A percentile compares a stretch with the other conserved stretches of the same genome.
Conservation (phyloP, 2,888 invertebrate genomes). For the Platypus cylindrus region DNA sequence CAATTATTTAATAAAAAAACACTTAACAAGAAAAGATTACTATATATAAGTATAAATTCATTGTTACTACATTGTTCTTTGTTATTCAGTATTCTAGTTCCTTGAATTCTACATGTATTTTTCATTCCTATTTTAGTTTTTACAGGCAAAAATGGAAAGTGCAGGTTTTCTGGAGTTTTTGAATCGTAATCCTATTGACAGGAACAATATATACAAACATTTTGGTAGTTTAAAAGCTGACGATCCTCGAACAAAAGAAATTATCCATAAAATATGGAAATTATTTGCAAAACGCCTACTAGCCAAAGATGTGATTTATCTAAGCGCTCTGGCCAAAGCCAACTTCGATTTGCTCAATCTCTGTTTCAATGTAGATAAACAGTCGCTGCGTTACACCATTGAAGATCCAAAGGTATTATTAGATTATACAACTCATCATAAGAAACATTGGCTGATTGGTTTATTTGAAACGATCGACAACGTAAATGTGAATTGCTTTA, state of each 20-base stretch:
- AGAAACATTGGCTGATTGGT: slow-evolving; percentile 32
- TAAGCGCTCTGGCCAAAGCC: slow-evolving; percentile 21
- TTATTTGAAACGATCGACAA: slow-evolving; percentile 25
- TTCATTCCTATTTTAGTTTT: too few species aligned
- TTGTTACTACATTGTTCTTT: too few species aligned
- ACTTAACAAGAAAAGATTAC: too few species aligned
- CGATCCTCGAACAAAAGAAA: slow-evolving; percentile 10
- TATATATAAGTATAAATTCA: too few species aligned
- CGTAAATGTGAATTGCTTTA: slow-evolving; percentile 14
- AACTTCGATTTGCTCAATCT: slow-evolving; percentile 22
- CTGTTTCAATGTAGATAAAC: slow-evolving; percentile 22
- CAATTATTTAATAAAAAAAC: too few species aligned
- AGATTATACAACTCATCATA: slow-evolving; percentile 27
- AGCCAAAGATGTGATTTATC: slow-evolving; percentile 23
- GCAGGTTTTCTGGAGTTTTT: too few species aligned
- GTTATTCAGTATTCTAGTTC: too few species aligned
- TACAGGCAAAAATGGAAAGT: too few species aligned
- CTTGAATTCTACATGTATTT: too few species aligned
- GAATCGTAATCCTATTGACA: background rate
- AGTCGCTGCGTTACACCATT: slow-evolving; percentile 21
- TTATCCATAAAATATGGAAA: slow-evolving; percentile 22
- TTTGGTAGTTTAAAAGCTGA: slow-evolving; percentile 1
- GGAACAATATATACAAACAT: slow-evolving; percentile 1
- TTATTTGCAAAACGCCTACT: slow-evolving; percentile 20
- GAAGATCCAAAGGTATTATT: slow-evolving; percentile 25